Percentiles rank a stretch among this genome's conserved stretches.
Conservation (phyloP, 2,888 invertebrate genomes). For the Cyaniris semiargus region DNA sequence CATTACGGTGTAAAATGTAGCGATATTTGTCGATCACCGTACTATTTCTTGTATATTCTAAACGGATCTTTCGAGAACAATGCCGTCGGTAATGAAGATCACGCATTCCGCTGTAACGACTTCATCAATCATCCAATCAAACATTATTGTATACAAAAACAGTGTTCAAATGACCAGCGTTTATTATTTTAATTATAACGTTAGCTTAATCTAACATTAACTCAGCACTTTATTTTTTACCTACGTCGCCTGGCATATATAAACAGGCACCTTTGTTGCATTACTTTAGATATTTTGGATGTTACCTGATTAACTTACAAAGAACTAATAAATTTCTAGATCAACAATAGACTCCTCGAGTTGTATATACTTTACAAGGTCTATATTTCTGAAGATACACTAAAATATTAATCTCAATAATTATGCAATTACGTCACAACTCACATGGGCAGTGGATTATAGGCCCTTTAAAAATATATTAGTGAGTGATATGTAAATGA, state of each 20-base stretch:
- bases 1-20: neutral
- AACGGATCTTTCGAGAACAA: constrained; percentile 38
- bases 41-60: constrained; percentile 35
- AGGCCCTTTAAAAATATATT: constrained; percentile 3
- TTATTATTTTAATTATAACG: constrained; percentile 19
- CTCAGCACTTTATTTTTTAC: neutral
- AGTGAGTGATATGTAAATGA: constrained; percentile 18
- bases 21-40: neutral
- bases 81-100: constrained; percentile 38
- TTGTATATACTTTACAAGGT: neutral
- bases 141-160: constrained; percentile 28
- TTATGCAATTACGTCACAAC: neutral
- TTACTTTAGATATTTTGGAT: too few species aligned
- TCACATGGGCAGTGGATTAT: neutral
- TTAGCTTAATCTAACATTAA: neutral
- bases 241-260: neutral
- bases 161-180: constrained; percentile 10
- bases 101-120: constrained; percentile 37
- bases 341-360: neutral
- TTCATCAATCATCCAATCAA: constrained; percentile 34
- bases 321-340: too few species aligned
- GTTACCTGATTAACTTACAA: too few species aligned
- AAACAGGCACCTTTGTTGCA: neutral
- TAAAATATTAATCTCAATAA: neutral
- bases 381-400: neutral